Percentiles rank a stretch among this genome's conserved stretches.
These are phyloP conservation scores for Marisa cornuarietis DNA, from an alignment of 1,140 invertebrate species.

Conservation along the genomic window DNA sequence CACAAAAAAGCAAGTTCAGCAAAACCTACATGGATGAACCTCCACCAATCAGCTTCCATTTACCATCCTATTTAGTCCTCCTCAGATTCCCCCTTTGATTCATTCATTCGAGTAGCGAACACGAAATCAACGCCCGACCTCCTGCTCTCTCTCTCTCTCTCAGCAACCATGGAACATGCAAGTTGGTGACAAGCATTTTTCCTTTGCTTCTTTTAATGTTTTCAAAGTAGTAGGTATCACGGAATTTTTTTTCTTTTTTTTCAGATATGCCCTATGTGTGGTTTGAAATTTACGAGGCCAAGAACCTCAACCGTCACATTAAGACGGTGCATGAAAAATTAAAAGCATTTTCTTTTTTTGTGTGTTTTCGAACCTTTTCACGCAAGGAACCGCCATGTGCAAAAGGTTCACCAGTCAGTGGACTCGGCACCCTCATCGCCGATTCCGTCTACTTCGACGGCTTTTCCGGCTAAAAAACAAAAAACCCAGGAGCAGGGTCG, in stretches of 20 bases:
- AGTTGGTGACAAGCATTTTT: not conserved
- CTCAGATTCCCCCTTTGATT: too few relatives aligned
- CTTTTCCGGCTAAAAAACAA: not conserved
- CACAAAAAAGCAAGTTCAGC: too few relatives aligned
- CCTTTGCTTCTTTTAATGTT: not conserved
- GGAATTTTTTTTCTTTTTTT: not conserved
- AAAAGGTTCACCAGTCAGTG: not conserved
- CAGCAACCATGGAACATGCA: not conserved
- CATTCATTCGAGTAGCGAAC: too few relatives aligned
- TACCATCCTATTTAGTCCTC: too few relatives aligned
- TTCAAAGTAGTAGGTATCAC: not conserved
- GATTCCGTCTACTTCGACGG: not conserved
- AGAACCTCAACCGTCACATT: not conserved
- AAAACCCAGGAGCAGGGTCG: not conserved
- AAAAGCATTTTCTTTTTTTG: not conserved
- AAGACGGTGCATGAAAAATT: not conserved
- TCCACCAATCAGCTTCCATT: too few relatives aligned
- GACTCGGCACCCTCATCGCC: not conserved
- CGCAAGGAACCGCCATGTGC: not conserved
- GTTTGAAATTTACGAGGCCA: not conserved
- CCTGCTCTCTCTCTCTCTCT: not conserved
- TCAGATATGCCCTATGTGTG: not conserved
- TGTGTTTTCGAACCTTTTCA: not conserved
- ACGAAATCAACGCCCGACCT: not conserved
- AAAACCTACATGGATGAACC: too few relatives aligned